Evolutionary conservation across 37 sponge, comb jelly and placozoan genomes (phyloP), one percentile per base, ranked within the genome.

Genomic region (Bolinopsis microptera): DNA sequence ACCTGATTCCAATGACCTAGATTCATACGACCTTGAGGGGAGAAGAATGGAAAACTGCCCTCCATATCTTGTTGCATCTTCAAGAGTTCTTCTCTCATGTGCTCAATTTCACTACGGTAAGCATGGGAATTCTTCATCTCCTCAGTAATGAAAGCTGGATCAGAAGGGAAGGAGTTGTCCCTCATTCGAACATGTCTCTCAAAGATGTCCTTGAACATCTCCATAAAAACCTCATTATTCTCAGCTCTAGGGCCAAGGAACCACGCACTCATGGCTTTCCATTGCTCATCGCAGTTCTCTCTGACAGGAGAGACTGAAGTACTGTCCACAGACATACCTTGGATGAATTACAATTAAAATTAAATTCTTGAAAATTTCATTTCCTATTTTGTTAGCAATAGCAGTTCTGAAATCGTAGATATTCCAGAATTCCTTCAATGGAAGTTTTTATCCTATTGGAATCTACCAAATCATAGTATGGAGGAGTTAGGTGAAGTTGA

Each of bases 241-340:
- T 92, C 92, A 33, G 68, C 92, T 22, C 69, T 69, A 26, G 92
- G 92, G 21, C 92, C 92, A 2, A 92, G 92, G 18, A 92, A 92
- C 92, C 92, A 92, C 9, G 31, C 92, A 23, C 39, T 69, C 68
- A 92, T 9, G 3, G 74, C 74, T 26, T 70, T 70, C 74, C 74
- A 70, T 22, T 70, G 74, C 16, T 70, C 74, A 26, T 70, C 74
- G 74, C 21, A 70, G 2, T 3, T n/a, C 1, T 70, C 74, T 28
- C 74, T n/a, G 25, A 28, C 30, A 26, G 74, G 74, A 28, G 74
- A 2, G 26, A 26, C 24, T 22, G 24, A 5, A 13, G 13, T 13
- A 48, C 13, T 5, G 13, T 13, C 5, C 61, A 48, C n/a, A n/a
- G n/a, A n/a, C n/a, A n/a, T n/a, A n/a, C n/a, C n/a, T n/a, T n/a